Base-by-base conservation (phyloP, 2,113 vertebrate genomes). In the Pholis gunnellus region DNA sequence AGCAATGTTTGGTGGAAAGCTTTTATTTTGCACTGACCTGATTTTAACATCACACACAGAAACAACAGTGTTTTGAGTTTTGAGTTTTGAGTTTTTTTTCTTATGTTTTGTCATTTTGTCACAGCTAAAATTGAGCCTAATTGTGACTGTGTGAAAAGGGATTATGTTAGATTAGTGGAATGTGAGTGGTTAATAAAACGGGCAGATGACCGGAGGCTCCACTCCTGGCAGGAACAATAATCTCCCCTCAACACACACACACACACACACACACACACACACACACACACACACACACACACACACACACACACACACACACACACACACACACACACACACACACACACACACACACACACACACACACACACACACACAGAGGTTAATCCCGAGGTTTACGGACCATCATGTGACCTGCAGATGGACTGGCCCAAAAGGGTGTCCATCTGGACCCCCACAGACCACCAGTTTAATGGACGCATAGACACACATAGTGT, bases 151-250 rank as follows among this genome's bases (percentile, higher is more conserved):
- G 87, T 92, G 82, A 92, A 94, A 92, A 83, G 48, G 86, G 92
- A 94, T 95, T 95, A 90, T 75, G 78, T 82, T 88, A 93, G 93
- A 95, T 95, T 95, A 94, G 90, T 87, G 91, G 92, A 93, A 92
- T 94, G 85, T 92, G 91, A 94, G 92, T 88, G 92, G 94, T 94
- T 94, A 94, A 94, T 93, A 92, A 94, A 94, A 91, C 87, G 84
- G 88, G 88, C 93, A 93, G 93, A 94, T 94, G 92, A 95, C 89
- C 87, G 60, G 84, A 91, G 84, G 84, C 87, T 94, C 73, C 72
- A 46, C 87, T 90, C 63, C 81, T 85, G 75, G 84, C 75, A 70
- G 81, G 27, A 67, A 83, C 20, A 71, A 87, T 93, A 93, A 94
- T 94, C 92, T 89, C 68, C 10, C 81, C 34, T 20, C 69, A 71